Evolutionary conservation across 2,113 vertebrate genomes (phyloP), one percentile per base, ranked within the genome.

Genomic region (Sterrhoptilus dennistouni): DNA sequence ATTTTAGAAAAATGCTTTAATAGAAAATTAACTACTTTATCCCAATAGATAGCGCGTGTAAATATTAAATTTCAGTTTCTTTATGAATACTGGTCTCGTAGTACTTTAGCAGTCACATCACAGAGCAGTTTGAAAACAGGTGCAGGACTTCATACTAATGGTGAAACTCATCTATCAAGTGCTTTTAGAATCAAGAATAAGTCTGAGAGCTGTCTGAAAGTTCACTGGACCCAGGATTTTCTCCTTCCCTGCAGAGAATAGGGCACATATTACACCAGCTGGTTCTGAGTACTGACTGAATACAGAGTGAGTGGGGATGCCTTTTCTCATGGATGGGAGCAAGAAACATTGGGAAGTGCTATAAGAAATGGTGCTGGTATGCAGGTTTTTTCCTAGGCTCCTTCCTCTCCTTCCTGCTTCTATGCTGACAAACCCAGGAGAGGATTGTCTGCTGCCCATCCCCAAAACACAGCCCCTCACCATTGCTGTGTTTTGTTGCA

Each of bases 11-110:
- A 95, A 94, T 3, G 25, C 40, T 92, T 97, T 95, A 71, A 95
- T 97, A 83, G 97, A 90, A 96, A 71, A 82, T 33, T 2, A 94
- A 95, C 90, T 78, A 87, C 29, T 81, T 77, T 89, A 94, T 75
- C 87, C 74, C 56, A 81, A 64, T 72, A 59, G 53, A 64, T 59
- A 91, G 11, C 81, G 60, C 87, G 22, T 82, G 95, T 94, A 94
- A 96, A 95, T 70, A 91, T 56, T 91, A 94, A 92, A 69, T 96
- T 97, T 96, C 86, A 66, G 66, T 77, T 93, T 64, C 61, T 66
- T 60, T 61, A 49, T 64, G 77, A 96, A 94, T 82, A 31, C 63
- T 92, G 49, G 9, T 81, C 85, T 95, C 36, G 27, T 84, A 90
- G 92, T 95, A 96, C 92, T 92, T 94, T 44, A 95, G 56, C 49